Conservation (phyloP, 1,140 invertebrate species). For the Bathynomus jamesi region DNA sequence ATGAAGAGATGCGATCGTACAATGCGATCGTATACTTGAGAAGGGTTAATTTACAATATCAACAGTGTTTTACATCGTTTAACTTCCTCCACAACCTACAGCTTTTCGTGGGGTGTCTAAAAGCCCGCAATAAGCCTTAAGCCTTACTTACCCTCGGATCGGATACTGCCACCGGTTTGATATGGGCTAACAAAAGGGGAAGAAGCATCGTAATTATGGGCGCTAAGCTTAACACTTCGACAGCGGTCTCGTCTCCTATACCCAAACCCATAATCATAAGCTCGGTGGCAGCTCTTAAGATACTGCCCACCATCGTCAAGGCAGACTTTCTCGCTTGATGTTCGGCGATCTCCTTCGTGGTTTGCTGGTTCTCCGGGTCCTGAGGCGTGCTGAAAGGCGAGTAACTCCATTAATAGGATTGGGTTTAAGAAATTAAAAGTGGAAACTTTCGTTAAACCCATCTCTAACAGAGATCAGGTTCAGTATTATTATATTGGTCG, state of each 20-base stretch:
- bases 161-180: slow-evolving; percentile 67
- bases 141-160: slow-evolving; percentile 61
- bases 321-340: slow-evolving; percentile 63
- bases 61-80: too few relatives aligned
- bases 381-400: slow-evolving; percentile 53
- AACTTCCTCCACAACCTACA: too few relatives aligned
- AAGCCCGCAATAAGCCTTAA: neutral
- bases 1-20: too few relatives aligned
- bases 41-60: too few relatives aligned
- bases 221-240: slow-evolving; percentile 52
- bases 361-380: slow-evolving; percentile 56
- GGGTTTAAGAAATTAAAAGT: too few relatives aligned
- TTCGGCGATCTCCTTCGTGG: slow-evolving; percentile 58
- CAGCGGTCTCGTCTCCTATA: slow-evolving; percentile 49
- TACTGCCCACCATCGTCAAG: slow-evolving; percentile 60
- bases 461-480: too few relatives aligned
- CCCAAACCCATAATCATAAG: slow-evolving; percentile 58
- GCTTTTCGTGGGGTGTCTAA: neutral
- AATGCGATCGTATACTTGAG: too few relatives aligned
- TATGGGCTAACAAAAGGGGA: slow-evolving; percentile 68
- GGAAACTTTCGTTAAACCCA: too few relatives aligned
- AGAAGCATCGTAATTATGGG: slow-evolving; percentile 64
- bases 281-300: slow-evolving; percentile 63
- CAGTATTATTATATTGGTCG: too few relatives aligned
- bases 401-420: too few relatives aligned